Conservation (phyloP, 2,797 vertebrate genomes). For the Naso thynnoides region DNA sequence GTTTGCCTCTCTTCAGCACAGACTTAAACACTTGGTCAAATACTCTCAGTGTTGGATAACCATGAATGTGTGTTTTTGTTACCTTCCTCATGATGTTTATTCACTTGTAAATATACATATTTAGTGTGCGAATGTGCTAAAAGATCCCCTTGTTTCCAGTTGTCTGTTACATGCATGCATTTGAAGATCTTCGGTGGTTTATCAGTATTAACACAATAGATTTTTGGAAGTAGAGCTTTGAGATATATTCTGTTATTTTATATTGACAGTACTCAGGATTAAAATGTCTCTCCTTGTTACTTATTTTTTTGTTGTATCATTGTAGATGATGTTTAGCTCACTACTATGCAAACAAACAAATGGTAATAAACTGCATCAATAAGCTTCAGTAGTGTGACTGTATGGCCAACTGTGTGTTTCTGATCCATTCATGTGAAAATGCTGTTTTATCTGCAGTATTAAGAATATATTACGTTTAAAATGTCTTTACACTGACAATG, state of each 20-base stretch:
- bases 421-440: constrained; percentile 34
- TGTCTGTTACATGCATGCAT: constrained; percentile 46
- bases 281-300: constrained; percentile 65
- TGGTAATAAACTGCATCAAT: constrained; percentile 63
- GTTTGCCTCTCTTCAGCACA: constrained; percentile 27
- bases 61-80: constrained; percentile 45
- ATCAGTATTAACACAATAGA: constrained; percentile 73
- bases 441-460: constrained; percentile 44
- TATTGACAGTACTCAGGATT: constrained; percentile 84
- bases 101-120: constrained; percentile 66
- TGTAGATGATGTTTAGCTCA: constrained; percentile 65
- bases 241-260: constrained; percentile 64
- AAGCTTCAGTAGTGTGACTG: constrained; percentile 52
- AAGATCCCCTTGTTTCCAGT: constrained; percentile 11
- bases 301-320: constrained; percentile 61
- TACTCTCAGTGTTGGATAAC: constrained; percentile 44
- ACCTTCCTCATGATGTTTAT: constrained; percentile 29
- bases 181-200: constrained; percentile 45
- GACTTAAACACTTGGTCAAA: constrained; percentile 33
- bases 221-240: constrained; percentile 61
- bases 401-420: background rate
- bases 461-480: constrained; percentile 36
- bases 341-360: constrained; percentile 82
- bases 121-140: constrained; percentile 32
- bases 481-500: background rate